Conservation (phyloP, 1,140 invertebrate species). For the Cotesia chilonis region DNA sequence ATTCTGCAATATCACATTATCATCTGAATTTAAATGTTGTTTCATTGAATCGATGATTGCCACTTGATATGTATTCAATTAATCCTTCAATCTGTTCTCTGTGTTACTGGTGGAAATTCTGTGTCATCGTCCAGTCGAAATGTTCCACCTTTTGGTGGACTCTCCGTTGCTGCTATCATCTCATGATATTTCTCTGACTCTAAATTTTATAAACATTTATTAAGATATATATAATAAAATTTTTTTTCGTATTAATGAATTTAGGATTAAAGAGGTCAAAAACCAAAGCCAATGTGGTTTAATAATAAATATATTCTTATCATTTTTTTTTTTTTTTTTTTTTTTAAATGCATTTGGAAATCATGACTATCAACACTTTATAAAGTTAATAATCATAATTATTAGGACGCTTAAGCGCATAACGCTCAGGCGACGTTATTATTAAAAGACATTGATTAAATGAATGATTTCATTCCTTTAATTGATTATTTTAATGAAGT, state of each 20-base stretch:
- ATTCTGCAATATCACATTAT: conserved; percentile 6
- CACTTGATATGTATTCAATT: conserved; percentile 35
- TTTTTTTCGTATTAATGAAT: conserved; percentile 12
- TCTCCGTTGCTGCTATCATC: conserved; percentile 74
- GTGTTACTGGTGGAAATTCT: conserved; percentile 84
- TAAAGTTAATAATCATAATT: background rate
- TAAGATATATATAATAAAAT: conserved; percentile 33
- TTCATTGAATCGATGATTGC: conserved; percentile 6
- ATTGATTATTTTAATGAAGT: background rate
- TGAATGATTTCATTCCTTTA: too few relatives aligned
- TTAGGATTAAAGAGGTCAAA: too few relatives aligned
- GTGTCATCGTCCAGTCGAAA: conserved; percentile 82
- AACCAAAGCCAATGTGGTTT: too few relatives aligned
- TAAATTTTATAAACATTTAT: conserved; percentile 60
- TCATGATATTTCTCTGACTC: conserved; percentile 82
- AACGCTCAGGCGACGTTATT: too few relatives aligned
- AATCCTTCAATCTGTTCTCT: conserved; percentile 70
- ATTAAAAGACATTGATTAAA: too few relatives aligned
- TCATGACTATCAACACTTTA: conserved; percentile 3
- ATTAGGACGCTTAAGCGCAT: too few relatives aligned
- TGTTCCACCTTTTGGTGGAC: conserved; percentile 69
- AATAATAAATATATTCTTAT: background rate
- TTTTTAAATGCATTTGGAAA: background rate
- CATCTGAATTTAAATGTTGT: conserved; percentile 6
- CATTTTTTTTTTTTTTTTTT: background rate